A percentile compares a stretch with the other conserved stretches of the same genome.
Evolutionary conservation across 2,113 vertebrate genomes (phyloP).

Genomic region (Oxyruncus cristatus): DNA sequence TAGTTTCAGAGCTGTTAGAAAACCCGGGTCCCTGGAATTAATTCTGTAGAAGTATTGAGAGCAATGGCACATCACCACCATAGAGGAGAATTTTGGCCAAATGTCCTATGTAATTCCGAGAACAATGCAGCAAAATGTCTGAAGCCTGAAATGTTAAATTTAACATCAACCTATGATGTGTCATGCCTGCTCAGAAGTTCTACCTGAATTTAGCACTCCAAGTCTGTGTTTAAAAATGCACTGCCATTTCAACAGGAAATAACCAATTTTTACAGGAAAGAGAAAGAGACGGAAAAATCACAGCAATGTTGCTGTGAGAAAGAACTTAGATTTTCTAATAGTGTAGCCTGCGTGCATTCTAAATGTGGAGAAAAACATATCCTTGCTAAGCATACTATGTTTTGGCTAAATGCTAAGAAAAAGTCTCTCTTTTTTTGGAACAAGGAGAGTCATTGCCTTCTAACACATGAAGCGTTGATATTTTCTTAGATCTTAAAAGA

Average conservation of each 20-base stretch:
- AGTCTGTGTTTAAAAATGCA: neutral
- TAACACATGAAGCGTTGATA: neutral
- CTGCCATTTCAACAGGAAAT: neutral
- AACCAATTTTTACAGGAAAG: neutral
- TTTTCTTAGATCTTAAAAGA: neutral
- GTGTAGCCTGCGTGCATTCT: neutral
- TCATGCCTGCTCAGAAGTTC: neutral
- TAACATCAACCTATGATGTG: neutral
- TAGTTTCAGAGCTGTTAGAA: neutral
- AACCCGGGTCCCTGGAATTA: neutral
- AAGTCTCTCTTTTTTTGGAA: neutral
- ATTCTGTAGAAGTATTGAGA: neutral
- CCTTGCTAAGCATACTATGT: neutral
- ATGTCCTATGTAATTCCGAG: neutral
- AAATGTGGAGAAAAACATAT: neutral
- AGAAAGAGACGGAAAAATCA: neutral
- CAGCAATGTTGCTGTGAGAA: neutral
- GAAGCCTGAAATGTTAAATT: neutral
- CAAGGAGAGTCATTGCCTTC: neutral
- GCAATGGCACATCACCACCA: neutral
- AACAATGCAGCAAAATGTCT: neutral
- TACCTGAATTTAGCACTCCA: neutral
- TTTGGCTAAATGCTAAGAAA: neutral
- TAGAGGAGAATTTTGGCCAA: neutral
- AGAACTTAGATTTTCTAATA: neutral